Base-by-base conservation (phyloP, 2,888 invertebrate species). In the Tridacna gigas region DNA sequence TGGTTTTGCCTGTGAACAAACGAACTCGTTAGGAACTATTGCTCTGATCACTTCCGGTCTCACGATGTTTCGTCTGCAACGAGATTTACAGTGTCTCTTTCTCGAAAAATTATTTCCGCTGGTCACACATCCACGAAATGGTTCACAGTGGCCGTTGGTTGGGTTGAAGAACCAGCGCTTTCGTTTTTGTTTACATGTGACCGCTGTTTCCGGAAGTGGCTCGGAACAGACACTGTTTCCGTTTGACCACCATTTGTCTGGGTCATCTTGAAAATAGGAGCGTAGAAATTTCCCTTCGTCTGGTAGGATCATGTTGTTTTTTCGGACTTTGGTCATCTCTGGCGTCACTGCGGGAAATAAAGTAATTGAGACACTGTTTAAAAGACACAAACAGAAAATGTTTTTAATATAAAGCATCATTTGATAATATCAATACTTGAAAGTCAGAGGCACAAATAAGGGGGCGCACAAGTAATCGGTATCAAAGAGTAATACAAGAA, bases 81-180 rank as follows among this genome's bases (percentile, higher is more conserved):
- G 56, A 51, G 81, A 84, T 80, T 90, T 90, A 73, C 90, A 90
- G 28, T 77, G 78, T 77, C 80, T 74, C 69, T 90, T 90, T 48
- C 84, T 76, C n/a, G 66, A 80, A 63, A 90, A 90, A 61, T 88
- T 89, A 65, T 90, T 90, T 25, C 89, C 89, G 37, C 73, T 61
- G n/a, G 88, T 86, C n/a, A 75, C 80, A 80, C 90, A 90, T 2
- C 89, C 90, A 22, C 81, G 51, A 78, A 89, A 90, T 63, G 86
- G 82, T 22, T 82, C 74, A 74, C 90, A 90, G 63, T 83, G 80
- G 60, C 89, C 90, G 22, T 84, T 88, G 81, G 86, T 83, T 7
- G 82, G 76, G 67, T 88, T 88, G 69, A 86, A 90, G 71, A 82
- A 87, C 89, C 89, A 90, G 3, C 90, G 83, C 73, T 83, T 85